A percentile compares a stretch with the other conserved stretches of the same genome.
phyloP scores from a whole-genome alignment of 1,140 invertebrate genomes.

The Amyelois transitella region DNA sequence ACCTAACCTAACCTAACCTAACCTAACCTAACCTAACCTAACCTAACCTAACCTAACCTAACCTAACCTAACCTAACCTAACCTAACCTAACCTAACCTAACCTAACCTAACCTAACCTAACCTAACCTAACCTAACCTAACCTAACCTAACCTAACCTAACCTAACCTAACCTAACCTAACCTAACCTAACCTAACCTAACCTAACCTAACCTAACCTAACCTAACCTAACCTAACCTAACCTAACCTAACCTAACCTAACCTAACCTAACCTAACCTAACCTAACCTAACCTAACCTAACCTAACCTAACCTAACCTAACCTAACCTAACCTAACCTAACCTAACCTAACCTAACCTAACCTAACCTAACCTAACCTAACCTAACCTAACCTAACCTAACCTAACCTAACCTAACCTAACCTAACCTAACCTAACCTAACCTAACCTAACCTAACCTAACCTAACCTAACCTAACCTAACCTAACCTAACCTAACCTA shows the following conservation, averaged over 20 bases:
- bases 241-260: conserved; percentile 24
- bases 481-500: conserved; percentile 18
- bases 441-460: conserved; percentile 1
- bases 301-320: conserved; percentile 2
- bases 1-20: conserved; percentile 18
- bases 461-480: conserved; percentile 11
- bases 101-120: conserved; percentile 29
- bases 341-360: conserved; percentile 9
- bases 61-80: conserved; percentile 12
- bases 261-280: conserved; percentile 19
- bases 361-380: conserved; percentile 13
- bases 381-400: conserved; percentile 2
- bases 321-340: conserved; percentile 2
- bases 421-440: conserved; percentile 4
- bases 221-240: conserved; percentile 16
- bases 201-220: conserved; percentile 15
- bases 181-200: conserved; percentile 13
- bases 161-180: conserved; percentile 21
- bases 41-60: conserved; percentile 13
- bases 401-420: conserved; percentile 3
- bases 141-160: conserved; percentile 20
- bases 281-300: conserved; percentile 17
- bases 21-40: conserved; percentile 10
- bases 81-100: conserved; percentile 28
- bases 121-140: conserved; percentile 28